phyloP scores from a whole-genome alignment of 2,797 vertebrate species.

The Esox masquinongy region DNA sequence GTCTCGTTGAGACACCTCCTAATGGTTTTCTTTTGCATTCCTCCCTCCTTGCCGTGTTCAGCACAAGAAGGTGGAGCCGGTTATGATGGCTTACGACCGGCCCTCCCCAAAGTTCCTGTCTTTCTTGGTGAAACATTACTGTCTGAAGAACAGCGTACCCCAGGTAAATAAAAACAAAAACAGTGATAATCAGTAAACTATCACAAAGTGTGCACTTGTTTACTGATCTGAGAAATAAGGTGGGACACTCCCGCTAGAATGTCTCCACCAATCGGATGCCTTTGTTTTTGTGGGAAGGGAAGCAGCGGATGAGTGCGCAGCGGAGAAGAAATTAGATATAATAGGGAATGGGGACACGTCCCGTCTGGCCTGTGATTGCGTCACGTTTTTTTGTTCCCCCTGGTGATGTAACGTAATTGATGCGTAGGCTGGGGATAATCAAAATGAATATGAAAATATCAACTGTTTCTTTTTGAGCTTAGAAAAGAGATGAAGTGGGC shows the following conservation, averaged over 20 bases:
- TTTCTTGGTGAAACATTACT: conserved; percentile 87
- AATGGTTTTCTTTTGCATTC: conserved; percentile 6
- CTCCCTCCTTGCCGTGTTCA: conserved; percentile 45
- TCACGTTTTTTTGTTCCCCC: background rate
- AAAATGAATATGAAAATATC: background rate
- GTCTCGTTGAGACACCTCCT: conserved; percentile 5
- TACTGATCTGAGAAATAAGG: no score
- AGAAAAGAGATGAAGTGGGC: background rate
- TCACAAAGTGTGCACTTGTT: no score
- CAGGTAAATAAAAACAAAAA: conserved; percentile 74
- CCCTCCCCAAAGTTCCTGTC: conserved; percentile 88
- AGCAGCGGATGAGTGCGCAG: no score
- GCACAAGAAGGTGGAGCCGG: conserved; percentile 83
- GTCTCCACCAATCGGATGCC: no score
- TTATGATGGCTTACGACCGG: conserved; percentile 86
- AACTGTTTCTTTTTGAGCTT: background rate
- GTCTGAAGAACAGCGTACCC: conserved; percentile 81
- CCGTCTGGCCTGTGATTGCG: background rate
- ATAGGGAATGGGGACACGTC: no score
- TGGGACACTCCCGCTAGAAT: no score
- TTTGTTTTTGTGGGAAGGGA: no score
- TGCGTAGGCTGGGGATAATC: background rate
- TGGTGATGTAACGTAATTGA: background rate
- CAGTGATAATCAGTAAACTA: no score
- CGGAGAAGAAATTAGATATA: no score